Evolutionary conservation across 2,113 vertebrate genomes (phyloP).

Genomic region (Callopanchax toddi): DNA sequence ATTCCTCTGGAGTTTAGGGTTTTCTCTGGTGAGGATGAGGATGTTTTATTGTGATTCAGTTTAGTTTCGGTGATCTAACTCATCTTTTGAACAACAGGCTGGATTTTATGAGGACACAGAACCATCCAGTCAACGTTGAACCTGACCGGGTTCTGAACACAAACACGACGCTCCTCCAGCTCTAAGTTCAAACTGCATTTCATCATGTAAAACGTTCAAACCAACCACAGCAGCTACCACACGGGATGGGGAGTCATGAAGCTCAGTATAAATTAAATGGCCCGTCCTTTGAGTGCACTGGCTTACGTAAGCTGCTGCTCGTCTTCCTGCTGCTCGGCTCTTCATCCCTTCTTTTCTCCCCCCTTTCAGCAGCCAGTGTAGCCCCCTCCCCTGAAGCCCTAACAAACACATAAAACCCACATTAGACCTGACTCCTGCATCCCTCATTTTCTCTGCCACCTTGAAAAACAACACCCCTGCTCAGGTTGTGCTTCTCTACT

Average conservation of each 20-base stretch:
- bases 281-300: slow-evolving; percentile 69
- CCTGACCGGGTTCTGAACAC: too few species aligned
- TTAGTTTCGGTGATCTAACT: too few species aligned
- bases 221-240: slow-evolving; percentile 53
- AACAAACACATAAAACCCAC: slow-evolving; percentile 36
- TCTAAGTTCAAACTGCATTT: slow-evolving; percentile 38
- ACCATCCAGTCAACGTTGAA: slow-evolving; percentile 21
- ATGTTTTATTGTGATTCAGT: too few species aligned
- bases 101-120: background rate
- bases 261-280: slow-evolving; percentile 72
- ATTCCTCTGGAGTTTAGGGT: too few species aligned
- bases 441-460: slow-evolving; percentile 70
- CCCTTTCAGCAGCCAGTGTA: slow-evolving; percentile 49
- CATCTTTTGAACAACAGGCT: background rate
- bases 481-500: slow-evolving; percentile 50
- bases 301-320: slow-evolving; percentile 75
- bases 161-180: slow-evolving; percentile 15
- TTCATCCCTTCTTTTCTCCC: slow-evolving; percentile 58
- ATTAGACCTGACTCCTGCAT: slow-evolving; percentile 55
- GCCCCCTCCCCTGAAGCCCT: slow-evolving; percentile 39
- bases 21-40: too few species aligned
- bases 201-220: slow-evolving; percentile 44
- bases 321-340: slow-evolving; percentile 31
- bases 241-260: slow-evolving; percentile 46
- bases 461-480: slow-evolving; percentile 75